These are phyloP conservation scores for Brachyrhaphis roseni DNA, from an alignment of 2,797 vertebrate genomes.

Conservation along the genomic window DNA sequence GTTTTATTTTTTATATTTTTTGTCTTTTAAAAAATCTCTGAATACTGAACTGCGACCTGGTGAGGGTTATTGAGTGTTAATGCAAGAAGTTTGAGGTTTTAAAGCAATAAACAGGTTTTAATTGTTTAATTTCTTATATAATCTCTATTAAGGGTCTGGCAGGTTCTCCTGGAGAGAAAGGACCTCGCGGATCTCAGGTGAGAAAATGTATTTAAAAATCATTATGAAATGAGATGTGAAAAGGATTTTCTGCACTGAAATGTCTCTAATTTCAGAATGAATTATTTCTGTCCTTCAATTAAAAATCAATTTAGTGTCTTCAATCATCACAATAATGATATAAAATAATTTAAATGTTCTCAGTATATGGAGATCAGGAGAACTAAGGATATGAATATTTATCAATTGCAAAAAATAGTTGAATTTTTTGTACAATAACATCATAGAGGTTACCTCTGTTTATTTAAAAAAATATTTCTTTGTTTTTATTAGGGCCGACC, in stretches of 20 bases:
- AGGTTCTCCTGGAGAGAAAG: constrained; percentile 82
- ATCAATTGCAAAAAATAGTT: neutral
- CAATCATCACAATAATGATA: neutral
- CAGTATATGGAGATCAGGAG: neutral
- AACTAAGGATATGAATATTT: neutral
- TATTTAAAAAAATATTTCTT: neutral
- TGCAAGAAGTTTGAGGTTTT: neutral
- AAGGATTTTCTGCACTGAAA: neutral
- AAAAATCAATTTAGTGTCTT: neutral
- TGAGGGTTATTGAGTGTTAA: neutral
- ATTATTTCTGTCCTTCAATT: neutral
- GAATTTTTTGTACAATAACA: neutral
- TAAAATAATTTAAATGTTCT: neutral
- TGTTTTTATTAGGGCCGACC: constrained; percentile 78
- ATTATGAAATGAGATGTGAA: neutral
- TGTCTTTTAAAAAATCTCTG: too few relatives aligned
- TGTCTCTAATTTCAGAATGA: neutral
- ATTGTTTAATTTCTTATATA: neutral
- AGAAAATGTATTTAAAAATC: constrained; percentile 12
- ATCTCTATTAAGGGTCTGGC: constrained; percentile 74
- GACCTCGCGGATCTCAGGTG: constrained; percentile 84
- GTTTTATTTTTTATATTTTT: neutral
- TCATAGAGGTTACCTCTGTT: neutral
- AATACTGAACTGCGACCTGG: too few relatives aligned
- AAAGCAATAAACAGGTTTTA: constrained; percentile 5